These are phyloP conservation scores for Tuberolachnus salignus DNA, from an alignment of 2,888 invertebrate genomes.

Conservation along the genomic window DNA sequence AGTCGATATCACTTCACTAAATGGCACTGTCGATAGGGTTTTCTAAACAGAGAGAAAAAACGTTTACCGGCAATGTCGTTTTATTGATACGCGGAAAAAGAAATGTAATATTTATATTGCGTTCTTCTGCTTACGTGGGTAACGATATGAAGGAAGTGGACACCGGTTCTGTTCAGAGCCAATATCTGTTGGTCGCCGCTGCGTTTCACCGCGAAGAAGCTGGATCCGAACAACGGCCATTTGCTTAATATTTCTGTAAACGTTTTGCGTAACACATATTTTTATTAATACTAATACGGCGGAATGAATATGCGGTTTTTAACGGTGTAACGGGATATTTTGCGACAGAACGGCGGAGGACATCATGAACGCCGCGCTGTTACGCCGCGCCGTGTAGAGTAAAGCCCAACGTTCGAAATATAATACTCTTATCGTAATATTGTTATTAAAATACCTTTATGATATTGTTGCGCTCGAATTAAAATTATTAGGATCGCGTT, in stretches of 20 bases:
- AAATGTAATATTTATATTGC: too few relatives aligned
- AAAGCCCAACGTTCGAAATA: not conserved
- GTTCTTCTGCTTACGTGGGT: conserved; percentile 73
- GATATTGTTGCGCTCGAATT: too few relatives aligned
- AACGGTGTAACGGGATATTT: too few relatives aligned
- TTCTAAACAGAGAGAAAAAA: conserved; percentile 74
- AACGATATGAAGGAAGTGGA: conserved; percentile 89
- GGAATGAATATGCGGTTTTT: not conserved
- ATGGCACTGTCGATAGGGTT: conserved; percentile 90
- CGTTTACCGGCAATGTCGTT: too few relatives aligned
- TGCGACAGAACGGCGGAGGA: not conserved
- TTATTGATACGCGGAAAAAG: too few relatives aligned
- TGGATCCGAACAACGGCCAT: conserved; percentile 96
- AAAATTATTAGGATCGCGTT: too few relatives aligned
- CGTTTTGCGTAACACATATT: too few relatives aligned
- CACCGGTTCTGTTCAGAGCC: conserved; percentile 90
- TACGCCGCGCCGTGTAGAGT: not conserved
- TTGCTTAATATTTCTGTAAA: conserved; percentile 81
- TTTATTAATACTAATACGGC: not conserved
- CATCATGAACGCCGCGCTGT: not conserved
- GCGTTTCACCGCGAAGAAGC: conserved; percentile 94
- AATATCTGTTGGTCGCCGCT: conserved; percentile 88
- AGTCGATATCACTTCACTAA: conserved; percentile 94
- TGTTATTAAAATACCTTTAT: too few relatives aligned
- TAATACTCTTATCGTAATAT: not conserved